Percentiles rank a stretch among this genome's conserved stretches.
phyloP scores from a whole-genome alignment of 2,888 invertebrate species.

The Ophion costatus region DNA sequence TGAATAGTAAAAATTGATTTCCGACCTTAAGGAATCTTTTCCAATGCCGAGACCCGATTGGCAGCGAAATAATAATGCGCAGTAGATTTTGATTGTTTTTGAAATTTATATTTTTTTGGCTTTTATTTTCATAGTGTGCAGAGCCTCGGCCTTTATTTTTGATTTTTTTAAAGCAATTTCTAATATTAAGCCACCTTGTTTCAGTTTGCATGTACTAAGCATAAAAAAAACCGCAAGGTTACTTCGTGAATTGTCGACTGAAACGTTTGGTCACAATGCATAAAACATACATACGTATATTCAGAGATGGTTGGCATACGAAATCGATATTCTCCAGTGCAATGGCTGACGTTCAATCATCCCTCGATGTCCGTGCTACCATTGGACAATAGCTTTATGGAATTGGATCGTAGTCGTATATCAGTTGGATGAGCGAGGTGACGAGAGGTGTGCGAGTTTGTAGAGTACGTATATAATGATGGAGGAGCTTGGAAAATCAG shows the following conservation, averaged over 20 bases:
- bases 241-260: background rate
- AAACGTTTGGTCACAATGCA: background rate
- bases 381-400: slow-evolving; percentile 14
- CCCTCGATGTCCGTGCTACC: slow-evolving; percentile 15
- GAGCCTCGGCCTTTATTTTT: no score
- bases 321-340: slow-evolving; percentile 13
- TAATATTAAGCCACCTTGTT: no score
- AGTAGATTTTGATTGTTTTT: no score
- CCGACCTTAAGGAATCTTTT: no score
- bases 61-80: no score
- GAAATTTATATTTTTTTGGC: no score
- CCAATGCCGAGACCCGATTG: no score
- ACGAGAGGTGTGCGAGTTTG: slow-evolving; percentile 13
- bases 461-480: slow-evolving; percentile 11
- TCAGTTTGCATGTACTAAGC: no score
- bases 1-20: no score
- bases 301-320: background rate
- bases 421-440: slow-evolving; percentile 26
- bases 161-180: no score
- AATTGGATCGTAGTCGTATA: slow-evolving; percentile 15
- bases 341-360: background rate
- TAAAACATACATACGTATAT: background rate
- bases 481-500: slow-evolving; percentile 33
- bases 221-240: background rate
- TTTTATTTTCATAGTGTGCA: no score